Evolutionary conservation across 2,888 invertebrate genomes (phyloP).

Genomic region (Eledona agricola): DNA sequence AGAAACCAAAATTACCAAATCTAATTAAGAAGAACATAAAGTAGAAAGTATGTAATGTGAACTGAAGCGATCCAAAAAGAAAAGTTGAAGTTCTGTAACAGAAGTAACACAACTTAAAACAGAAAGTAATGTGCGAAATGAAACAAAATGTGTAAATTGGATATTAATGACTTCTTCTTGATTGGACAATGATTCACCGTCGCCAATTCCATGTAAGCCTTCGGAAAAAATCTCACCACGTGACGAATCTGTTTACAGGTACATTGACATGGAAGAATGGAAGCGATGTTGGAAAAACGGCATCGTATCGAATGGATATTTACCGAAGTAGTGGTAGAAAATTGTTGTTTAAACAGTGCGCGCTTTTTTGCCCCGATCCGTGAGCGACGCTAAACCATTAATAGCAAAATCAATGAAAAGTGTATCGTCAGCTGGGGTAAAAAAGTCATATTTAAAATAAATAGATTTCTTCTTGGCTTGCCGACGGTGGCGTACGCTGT

Average conservation of each 20-base stretch:
- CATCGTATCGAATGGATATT: conserved; percentile 26
- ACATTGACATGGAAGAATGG: conserved; percentile 32
- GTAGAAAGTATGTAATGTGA: no score
- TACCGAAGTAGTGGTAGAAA: conserved; percentile 33
- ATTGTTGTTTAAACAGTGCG: conserved; percentile 38
- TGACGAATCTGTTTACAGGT: conserved; percentile 33
- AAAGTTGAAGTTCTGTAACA: no score
- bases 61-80: no score
- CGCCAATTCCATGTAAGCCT: no score
- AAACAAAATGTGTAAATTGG: no score
- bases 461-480: conserved; percentile 47
- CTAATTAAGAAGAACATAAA: no score
- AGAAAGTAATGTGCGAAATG: no score
- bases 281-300: conserved; percentile 17
- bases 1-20: no score
- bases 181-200: no score
- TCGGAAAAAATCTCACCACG: conserved; percentile 25
- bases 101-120: no score
- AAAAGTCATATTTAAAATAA: conserved; percentile 52
- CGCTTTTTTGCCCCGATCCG: conserved; percentile 15
- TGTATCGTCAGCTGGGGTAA: conserved; percentile 39
- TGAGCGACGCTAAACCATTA: conserved; percentile 26
- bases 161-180: no score
- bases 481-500: conserved; percentile 39
- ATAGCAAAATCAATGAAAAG: conserved; percentile 37